These are phyloP conservation scores for Helicoverpa zea DNA, from an alignment of 1,140 invertebrate genomes.

Conservation along the genomic window DNA sequence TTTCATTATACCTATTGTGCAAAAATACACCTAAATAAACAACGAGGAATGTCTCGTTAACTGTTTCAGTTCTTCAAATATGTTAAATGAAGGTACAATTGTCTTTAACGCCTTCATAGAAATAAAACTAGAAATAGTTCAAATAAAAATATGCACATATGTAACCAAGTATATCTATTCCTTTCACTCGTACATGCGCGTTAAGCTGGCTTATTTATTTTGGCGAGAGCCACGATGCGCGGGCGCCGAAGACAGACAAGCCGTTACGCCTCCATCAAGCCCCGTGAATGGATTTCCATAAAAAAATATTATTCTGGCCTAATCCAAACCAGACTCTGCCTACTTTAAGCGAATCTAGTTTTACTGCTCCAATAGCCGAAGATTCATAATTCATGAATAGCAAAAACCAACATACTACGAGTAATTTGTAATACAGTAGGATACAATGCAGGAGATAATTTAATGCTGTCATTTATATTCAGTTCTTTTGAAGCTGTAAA, in stretches of 20 bases:
- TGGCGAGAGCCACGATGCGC: constrained; percentile 75
- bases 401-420: background rate
- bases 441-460: background rate
- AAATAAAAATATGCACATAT: constrained; percentile 3
- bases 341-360: background rate
- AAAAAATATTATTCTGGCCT: constrained; percentile 59
- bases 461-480: constrained; percentile 29
- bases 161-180: constrained; percentile 40
- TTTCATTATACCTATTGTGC: constrained; percentile 17
- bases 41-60: background rate
- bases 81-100: too few relatives aligned
- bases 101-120: background rate
- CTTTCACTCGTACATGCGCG: constrained; percentile 29
- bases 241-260: constrained; percentile 75
- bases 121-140: constrained; percentile 4
- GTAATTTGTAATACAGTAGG: background rate
- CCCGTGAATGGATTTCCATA: constrained; percentile 65
- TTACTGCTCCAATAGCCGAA: background rate
- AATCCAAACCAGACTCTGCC: constrained; percentile 36
- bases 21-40: constrained; percentile 50
- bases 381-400: background rate
- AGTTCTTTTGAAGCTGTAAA: constrained; percentile 10
- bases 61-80: background rate
- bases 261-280: constrained; percentile 72
- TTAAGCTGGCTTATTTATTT: constrained; percentile 79